Evolutionary conservation across 2,888 invertebrate species (phyloP).

Genomic region (Neoscelio sp.): DNA sequence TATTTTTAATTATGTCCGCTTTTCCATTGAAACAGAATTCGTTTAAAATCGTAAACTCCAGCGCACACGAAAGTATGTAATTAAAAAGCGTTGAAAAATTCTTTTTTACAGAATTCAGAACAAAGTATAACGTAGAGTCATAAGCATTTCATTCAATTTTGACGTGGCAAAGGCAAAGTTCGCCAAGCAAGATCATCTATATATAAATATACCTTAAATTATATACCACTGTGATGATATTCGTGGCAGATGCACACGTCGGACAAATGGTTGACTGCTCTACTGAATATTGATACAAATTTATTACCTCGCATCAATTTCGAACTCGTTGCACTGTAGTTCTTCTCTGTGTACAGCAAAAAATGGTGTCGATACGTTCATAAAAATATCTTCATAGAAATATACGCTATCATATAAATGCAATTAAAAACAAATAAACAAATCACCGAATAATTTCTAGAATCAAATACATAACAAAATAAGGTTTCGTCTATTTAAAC

Average conservation of each 20-base stretch:
- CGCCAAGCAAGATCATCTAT: conserved; percentile 15
- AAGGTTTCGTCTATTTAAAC: no score
- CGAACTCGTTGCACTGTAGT: background rate
- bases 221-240: conserved; percentile 34
- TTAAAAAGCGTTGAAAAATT: conserved; percentile 41
- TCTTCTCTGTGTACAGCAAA: no score
- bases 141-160: conserved; percentile 41
- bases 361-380: no score
- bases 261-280: conserved; percentile 48
- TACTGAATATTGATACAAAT: conserved; percentile 49
- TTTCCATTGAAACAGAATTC: conserved; percentile 43
- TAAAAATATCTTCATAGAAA: no score
- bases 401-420: no score
- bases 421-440: no score
- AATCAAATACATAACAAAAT: no score
- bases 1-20: conserved; percentile 35
- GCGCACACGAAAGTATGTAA: conserved; percentile 12
- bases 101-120: conserved; percentile 16
- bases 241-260: conserved; percentile 34
- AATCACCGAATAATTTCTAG: no score
- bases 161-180: conserved; percentile 30
- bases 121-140: conserved; percentile 32
- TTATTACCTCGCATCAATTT: conserved; percentile 19
- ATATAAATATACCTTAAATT: conserved; percentile 52
- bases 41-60: conserved; percentile 36